Conservation (phyloP, 2,888 invertebrate genomes). For the Timema podura region DNA sequence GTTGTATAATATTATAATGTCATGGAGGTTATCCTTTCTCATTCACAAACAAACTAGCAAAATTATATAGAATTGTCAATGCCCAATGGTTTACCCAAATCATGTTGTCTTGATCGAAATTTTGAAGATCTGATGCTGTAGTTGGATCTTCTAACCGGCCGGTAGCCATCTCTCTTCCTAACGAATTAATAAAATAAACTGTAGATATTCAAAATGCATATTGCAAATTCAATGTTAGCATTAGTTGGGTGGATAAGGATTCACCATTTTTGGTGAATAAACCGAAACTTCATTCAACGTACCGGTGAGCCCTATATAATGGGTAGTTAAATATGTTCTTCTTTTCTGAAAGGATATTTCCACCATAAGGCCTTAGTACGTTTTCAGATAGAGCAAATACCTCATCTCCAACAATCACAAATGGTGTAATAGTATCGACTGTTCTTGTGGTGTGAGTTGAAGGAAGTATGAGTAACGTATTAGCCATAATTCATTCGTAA, state of each 20-base stretch:
- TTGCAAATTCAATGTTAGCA: neutral
- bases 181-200: conserved; percentile 3
- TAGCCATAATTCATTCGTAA: neutral
- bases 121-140: neutral
- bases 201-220: conserved; percentile 4
- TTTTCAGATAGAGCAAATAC: neutral
- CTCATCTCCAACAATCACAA: neutral
- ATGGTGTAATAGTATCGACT: neutral
- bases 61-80: no score
- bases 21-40: no score
- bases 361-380: neutral
- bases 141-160: neutral
- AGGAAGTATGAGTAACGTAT: neutral
- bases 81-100: no score
- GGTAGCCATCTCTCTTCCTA: neutral
- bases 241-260: conserved; percentile 2
- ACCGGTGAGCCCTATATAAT: neutral
- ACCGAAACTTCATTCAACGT: conserved; percentile 8
- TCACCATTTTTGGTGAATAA: conserved; percentile 11
- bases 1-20: no score
- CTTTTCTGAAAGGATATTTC: neutral
- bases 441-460: conserved; percentile 6
- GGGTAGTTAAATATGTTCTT: conserved; percentile 1
- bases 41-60: no score
- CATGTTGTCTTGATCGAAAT: no score